Evolutionary conservation across 1,140 invertebrate species (phyloP).

Genomic region (Drosophila fuyamai): DNA sequence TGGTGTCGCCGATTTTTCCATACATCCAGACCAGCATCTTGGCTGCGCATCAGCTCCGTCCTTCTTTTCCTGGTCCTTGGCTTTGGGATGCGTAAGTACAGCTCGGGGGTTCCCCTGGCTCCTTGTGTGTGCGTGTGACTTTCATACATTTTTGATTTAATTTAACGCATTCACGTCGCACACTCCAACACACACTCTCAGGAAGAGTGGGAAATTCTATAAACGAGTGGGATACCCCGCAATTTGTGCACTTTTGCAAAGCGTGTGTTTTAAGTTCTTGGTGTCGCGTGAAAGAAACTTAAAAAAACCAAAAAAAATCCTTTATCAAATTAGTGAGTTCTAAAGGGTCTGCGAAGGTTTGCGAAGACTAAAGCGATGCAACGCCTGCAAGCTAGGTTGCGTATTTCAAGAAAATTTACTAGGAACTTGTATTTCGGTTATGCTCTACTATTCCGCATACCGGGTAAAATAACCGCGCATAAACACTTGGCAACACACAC

Average conservation of each 20-base stretch:
- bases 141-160: constrained; percentile 76
- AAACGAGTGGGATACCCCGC: neutral
- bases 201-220: neutral
- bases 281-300: too few species aligned
- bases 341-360: too few species aligned
- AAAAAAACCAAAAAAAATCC: too few species aligned
- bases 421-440: neutral
- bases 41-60: constrained; percentile 42
- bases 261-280: too few species aligned
- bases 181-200: constrained; percentile 4
- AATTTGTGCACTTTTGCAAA: neutral
- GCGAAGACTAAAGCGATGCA: too few species aligned
- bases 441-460: neutral
- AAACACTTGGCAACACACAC: constrained; percentile 32
- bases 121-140: constrained; percentile 11
- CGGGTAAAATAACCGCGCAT: constrained; percentile 6
- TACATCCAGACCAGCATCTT: constrained; percentile 50
- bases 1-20: constrained; percentile 63
- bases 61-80: constrained; percentile 23
- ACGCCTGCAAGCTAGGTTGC: neutral
- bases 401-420: neutral
- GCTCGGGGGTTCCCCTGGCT: constrained; percentile 35
- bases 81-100: constrained; percentile 70
- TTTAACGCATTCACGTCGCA: constrained; percentile 55
- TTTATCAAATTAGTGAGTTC: too few species aligned